Percentiles rank a stretch among this genome's conserved stretches.
Evolutionary conservation across 2,888 invertebrate genomes (phyloP).

Genomic region (Yponomeuta plumbellus): DNA sequence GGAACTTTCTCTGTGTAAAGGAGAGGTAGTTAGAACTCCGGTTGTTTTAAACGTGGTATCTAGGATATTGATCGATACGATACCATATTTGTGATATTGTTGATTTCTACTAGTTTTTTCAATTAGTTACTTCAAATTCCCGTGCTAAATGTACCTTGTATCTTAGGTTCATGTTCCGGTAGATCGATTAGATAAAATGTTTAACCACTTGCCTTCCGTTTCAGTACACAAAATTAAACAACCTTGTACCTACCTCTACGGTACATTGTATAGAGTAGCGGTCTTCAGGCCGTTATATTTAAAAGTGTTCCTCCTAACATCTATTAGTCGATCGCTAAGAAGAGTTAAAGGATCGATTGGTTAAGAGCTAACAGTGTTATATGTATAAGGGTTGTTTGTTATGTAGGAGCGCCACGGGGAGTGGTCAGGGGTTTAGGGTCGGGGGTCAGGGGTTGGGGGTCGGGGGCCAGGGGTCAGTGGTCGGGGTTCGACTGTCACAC

Average conservation of each 20-base stretch:
- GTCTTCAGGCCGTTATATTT: slow-evolving; percentile 5
- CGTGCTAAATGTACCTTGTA: neutral
- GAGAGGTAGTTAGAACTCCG: neutral
- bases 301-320: slow-evolving; percentile 8
- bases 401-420: slow-evolving; percentile 10
- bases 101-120: slow-evolving; percentile 9
- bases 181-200: neutral
- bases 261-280: neutral
- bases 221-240: neutral
- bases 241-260: neutral
- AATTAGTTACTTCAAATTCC: neutral
- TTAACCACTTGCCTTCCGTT: neutral
- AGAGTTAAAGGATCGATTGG: neutral
- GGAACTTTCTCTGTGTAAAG: too few relatives aligned
- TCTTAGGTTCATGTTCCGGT: neutral
- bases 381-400: slow-evolving; percentile 11
- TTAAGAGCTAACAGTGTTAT: slow-evolving; percentile 9
- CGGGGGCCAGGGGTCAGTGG: slow-evolving; percentile 18
- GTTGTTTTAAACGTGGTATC: neutral
- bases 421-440: too few relatives aligned
- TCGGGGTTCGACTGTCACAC: slow-evolving; percentile 7
- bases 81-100: slow-evolving; percentile 13
- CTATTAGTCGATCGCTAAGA: neutral
- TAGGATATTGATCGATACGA: slow-evolving; percentile 3
- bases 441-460: slow-evolving; percentile 22